phyloP scores from a whole-genome alignment of 2,888 invertebrate species.

The Ctenicera cuprea region DNA sequence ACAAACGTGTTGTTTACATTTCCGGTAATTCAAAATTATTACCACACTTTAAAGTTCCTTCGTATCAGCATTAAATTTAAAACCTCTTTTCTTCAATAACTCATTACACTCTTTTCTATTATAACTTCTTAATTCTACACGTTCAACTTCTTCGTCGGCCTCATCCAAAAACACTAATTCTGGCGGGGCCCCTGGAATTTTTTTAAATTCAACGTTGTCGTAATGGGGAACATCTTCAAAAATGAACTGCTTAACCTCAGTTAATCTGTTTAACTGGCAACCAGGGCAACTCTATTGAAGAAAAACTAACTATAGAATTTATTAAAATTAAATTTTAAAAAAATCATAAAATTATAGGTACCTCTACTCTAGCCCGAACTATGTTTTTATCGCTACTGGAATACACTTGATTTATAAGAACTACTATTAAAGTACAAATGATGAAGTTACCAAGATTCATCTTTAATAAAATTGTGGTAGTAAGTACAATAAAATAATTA shows the following conservation, averaged over 20 bases:
- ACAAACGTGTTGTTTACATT: too few species aligned
- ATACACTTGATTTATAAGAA: background rate
- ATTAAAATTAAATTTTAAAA: background rate
- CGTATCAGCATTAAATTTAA: conserved; percentile 63
- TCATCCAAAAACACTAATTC: conserved; percentile 78
- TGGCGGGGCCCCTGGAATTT: conserved; percentile 80
- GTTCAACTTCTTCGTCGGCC: conserved; percentile 78
- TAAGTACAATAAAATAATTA: background rate
- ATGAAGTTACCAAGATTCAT: background rate
- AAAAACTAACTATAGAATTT: background rate
- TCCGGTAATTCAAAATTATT: background rate
- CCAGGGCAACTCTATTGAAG: conserved; percentile 80
- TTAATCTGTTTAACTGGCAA: conserved; percentile 80
- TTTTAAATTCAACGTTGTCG: conserved; percentile 78
- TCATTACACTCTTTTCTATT: conserved; percentile 81
- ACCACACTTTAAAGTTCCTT: conserved; percentile 11
- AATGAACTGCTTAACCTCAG: conserved; percentile 80
- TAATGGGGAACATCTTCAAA: conserved; percentile 81
- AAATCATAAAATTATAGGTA: background rate
- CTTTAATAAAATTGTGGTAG: background rate
- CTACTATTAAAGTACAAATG: background rate
- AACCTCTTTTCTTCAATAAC: conserved; percentile 78
- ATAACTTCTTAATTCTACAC: conserved; percentile 76
- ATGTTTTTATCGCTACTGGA: conserved; percentile 1
- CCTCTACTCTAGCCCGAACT: conserved; percentile 20